Evolutionary conservation across 2,797 vertebrate genomes (phyloP).

Genomic region (Argentina silus): DNA sequence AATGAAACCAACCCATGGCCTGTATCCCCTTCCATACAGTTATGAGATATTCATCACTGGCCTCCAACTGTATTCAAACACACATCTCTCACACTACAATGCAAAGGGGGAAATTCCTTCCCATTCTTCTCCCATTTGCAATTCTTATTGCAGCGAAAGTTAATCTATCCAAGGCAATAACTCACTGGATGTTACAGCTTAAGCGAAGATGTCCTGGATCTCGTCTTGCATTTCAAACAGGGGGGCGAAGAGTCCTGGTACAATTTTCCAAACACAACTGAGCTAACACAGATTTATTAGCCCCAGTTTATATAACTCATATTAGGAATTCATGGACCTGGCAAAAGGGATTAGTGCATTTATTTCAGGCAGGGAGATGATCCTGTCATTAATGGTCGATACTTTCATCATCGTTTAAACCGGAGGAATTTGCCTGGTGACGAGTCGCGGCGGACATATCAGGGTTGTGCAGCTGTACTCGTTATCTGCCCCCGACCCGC

Average conservation of each 20-base stretch:
- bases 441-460: slow-evolving; percentile 98
- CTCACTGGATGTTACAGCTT: slow-evolving; percentile 91
- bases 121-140: slow-evolving; percentile 79
- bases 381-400: slow-evolving; percentile 99
- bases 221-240: slow-evolving; percentile 94
- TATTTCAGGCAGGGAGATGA: slow-evolving; percentile 99
- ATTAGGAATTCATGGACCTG: slow-evolving; percentile 99
- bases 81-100: slow-evolving; percentile 54
- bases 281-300: slow-evolving; percentile 99
- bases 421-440: slow-evolving; percentile 98
- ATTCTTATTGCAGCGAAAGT: slow-evolving; percentile 84
- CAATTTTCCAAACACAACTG: slow-evolving; percentile 99
- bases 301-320: slow-evolving; percentile 99
- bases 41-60: slow-evolving; percentile 65
- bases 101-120: slow-evolving; percentile 56
- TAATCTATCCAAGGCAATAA: slow-evolving; percentile 88
- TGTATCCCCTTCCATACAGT: slow-evolving; percentile 60
- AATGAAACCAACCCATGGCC: slow-evolving; percentile 47
- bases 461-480: slow-evolving; percentile 98
- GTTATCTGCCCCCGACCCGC: slow-evolving; percentile 95
- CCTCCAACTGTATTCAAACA: slow-evolving; percentile 59
- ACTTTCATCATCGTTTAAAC: slow-evolving; percentile 99
- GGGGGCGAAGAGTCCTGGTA: slow-evolving; percentile 86
- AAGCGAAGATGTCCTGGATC: slow-evolving; percentile 87
- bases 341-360: slow-evolving; percentile 99